These are phyloP conservation scores for Teleogryllus oceanicus DNA, from an alignment of 2,888 invertebrate species.

Conservation along the genomic window DNA sequence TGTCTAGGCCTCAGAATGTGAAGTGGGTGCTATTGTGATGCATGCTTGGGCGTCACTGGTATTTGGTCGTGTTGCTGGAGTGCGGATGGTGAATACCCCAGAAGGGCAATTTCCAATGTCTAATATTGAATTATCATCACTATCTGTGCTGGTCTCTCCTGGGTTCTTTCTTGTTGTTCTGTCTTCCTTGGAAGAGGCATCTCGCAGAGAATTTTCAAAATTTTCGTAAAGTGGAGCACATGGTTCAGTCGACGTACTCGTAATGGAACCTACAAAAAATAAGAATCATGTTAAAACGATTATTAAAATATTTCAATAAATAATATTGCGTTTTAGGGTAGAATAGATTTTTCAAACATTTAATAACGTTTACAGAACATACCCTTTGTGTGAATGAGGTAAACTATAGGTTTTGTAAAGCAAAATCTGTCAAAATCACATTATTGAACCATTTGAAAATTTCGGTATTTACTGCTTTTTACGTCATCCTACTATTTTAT, in stretches of 20 bases:
- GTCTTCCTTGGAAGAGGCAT: slow-evolving; percentile 26
- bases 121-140: background rate
- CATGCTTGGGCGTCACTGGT: background rate
- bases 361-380: background rate
- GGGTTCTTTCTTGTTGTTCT: background rate
- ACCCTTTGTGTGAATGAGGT: too few relatives aligned
- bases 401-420: too few relatives aligned
- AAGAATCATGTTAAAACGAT: too few relatives aligned
- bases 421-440: too few relatives aligned
- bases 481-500: too few relatives aligned
- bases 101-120: background rate
- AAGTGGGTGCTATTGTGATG: slow-evolving; percentile 22
- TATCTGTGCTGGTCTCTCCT: too few relatives aligned
- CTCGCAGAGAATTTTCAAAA: slow-evolving; percentile 39
- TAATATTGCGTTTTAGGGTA: background rate
- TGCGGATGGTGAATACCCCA: background rate
- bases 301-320: too few relatives aligned
- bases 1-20: slow-evolving; percentile 25
- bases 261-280: too few relatives aligned
- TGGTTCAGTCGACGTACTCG: too few relatives aligned
- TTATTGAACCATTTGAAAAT: too few relatives aligned
- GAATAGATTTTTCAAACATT: background rate
- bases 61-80: background rate
- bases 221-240: slow-evolving; percentile 34
- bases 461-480: too few relatives aligned